Evolutionary conservation across 1,140 invertebrate genomes (phyloP), one percentile per base, ranked within the genome.

Genomic region (Brachionus manjavacas): DNA sequence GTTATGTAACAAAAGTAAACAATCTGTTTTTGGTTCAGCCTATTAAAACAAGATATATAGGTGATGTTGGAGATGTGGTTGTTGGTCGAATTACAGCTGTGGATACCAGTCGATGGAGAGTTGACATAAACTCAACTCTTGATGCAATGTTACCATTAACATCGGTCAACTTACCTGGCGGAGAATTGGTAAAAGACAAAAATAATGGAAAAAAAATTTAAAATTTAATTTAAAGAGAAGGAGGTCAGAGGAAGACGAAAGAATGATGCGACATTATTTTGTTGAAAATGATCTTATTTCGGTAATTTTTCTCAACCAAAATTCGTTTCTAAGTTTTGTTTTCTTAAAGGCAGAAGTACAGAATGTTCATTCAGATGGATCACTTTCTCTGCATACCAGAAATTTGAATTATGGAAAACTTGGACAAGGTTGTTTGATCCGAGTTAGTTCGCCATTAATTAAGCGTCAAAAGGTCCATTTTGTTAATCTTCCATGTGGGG

Each of bases 381-480:
- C 94, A 4, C 88, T 99, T 3, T 96, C 95, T 0, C 90, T 99
- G 20, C 96, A 99, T 87, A 98, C 97, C 0, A 92, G 97, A 89
- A 97, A 94, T 90, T 92, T 97, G 55, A 98, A 97, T 88, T 99
- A 99, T 92, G 97, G 97, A 66, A 99, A 97, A 91, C 93, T 95
- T 87, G 88, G 86, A 0, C 95, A 97, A 89, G 97, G 97, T 8
- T 92, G 94, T 23, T 90, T 99, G 85, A 90, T 99, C 0, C 94
- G 95, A 90, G 96, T 99, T 0, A 94, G 94, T 23, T 94, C 96
- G 6, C 94, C 94, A n/a, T 89, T 99, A 11, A 93, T 99, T 23
- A 96, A 95, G 88, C 91, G 96, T 25, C 92, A 95, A 72, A 99
- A 99, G 89, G 96, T 94, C 60, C 96, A 99, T 89, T 99, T 98